Base-by-base conservation (phyloP, 2,797 vertebrate species). In the Australoheros facetus region DNA sequence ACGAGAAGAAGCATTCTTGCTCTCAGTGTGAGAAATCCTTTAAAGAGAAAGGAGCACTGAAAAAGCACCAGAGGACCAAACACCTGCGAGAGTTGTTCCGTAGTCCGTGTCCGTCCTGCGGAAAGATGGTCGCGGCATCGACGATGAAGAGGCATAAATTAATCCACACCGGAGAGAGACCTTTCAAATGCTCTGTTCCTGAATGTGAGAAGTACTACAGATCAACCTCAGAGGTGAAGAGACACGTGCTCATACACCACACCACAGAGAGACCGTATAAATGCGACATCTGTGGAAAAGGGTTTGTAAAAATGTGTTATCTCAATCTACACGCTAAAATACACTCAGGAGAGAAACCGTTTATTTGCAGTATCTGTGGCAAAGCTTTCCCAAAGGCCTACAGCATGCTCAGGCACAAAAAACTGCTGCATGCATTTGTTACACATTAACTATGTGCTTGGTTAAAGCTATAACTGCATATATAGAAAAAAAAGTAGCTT, bases 161-260 rank as follows among this genome's bases (percentile, higher is more conserved):
- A 26, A 92, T 93, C 37, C 93, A 94, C 19, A 91, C 86, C 0
- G 91, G 92, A 26, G 84, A 93, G 82, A 92, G 53, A 23, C 92
- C 93, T 21, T 91, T 83, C 13, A 89, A 90, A 62, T 94, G 93
- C 80, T 78, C 77, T 0, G 17, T 51, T n/a, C 37, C 84, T 0
- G 90, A 85, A 0, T 94, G 93, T 1, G 76, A 90, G 17, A 89
- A 78, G 53, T 3, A 37, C 57, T 93, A 89, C 78, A 80, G 88
- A 77, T 90, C 92, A 3, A 56, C 54, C 0, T 7, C 84, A 1
- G 93, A 93, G 26, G 77, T 88, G 64, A 94, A 89, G 79, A 88
- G 42, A 8, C 93, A 94, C 1, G 42, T 88, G 4, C 84, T 92
- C 0, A 3, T 72, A 1, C 80, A 76, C 9, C 92, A 94, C 7